These are phyloP conservation scores for Tyrannus savana DNA, from an alignment of 2,113 vertebrate genomes.

Conservation along the genomic window DNA sequence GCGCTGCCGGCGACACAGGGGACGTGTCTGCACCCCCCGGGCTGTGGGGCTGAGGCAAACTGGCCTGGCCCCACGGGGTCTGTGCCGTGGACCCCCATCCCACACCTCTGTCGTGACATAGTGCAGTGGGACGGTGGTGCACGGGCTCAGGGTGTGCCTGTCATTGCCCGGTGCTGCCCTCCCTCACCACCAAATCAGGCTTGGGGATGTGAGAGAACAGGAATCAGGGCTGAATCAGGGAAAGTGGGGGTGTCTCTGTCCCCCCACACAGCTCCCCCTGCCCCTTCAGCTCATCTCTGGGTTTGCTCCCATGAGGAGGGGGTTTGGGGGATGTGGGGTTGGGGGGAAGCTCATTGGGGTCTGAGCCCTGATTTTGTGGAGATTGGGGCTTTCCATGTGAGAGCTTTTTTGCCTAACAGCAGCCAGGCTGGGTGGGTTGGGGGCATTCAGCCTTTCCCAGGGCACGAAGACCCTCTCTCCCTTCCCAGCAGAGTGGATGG, in stretches of 20 bases:
- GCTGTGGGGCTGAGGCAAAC: rapidly evolving
- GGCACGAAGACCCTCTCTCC: not conserved
- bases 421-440: not conserved
- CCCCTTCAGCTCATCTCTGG: not conserved
- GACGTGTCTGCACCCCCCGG: not conserved
- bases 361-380: rapidly evolving
- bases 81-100: rapidly evolving
- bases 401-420: not conserved
- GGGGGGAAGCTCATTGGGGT: rapidly evolving
- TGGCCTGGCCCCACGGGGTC: not conserved
- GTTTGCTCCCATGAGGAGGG: not conserved
- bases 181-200: not conserved
- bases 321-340: too few species aligned
- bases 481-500: rapidly evolving
- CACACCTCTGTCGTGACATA: rapidly evolving
- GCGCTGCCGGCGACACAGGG: not conserved
- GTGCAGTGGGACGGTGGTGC: not conserved
- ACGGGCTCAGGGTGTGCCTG: rapidly evolving
- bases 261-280: not conserved
- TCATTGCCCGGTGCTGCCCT: not conserved
- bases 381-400: not conserved
- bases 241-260: not conserved
- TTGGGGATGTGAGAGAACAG: not conserved
- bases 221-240: not conserved
- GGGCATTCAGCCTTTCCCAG: not conserved